These are phyloP conservation scores for Psittacula cyanocephala DNA, from an alignment of 2,113 vertebrate species.

Conservation along the genomic window DNA sequence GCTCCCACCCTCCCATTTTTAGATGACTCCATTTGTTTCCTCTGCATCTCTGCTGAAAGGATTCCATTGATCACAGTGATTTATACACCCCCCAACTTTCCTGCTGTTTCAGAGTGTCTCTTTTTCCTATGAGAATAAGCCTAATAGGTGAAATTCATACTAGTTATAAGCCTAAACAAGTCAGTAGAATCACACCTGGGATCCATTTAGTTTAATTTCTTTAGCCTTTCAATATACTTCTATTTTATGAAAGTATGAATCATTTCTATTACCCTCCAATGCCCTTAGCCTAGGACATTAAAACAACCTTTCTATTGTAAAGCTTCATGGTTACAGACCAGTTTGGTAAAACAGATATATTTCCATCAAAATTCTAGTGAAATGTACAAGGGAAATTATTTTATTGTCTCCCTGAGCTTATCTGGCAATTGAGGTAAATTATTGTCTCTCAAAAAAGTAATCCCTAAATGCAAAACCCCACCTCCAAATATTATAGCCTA, in stretches of 20 bases:
- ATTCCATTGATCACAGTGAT: background rate
- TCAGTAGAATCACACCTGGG: background rate
- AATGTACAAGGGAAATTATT: background rate
- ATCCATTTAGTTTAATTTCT: slow-evolving; percentile 29
- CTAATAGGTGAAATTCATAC: slow-evolving; percentile 10
- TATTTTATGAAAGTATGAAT: slow-evolving; percentile 37
- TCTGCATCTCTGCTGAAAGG: background rate
- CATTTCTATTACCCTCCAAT: background rate
- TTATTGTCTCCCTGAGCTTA: background rate
- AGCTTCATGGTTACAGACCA: background rate
- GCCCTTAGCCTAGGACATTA: background rate
- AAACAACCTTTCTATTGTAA: background rate
- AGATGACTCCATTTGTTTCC: background rate
- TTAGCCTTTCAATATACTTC: slow-evolving; percentile 15
- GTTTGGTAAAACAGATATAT: background rate
- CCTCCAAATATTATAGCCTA: background rate
- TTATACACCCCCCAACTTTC: background rate
- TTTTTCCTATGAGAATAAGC: background rate
- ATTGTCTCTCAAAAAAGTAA: background rate
- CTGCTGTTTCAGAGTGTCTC: background rate
- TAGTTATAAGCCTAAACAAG: slow-evolving; percentile 20
- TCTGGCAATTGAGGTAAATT: background rate
- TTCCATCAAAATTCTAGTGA: background rate
- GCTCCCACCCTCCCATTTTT: background rate
- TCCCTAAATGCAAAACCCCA: background rate